These are phyloP conservation scores for Tethea ocularis DNA, from an alignment of 2,888 invertebrate species.

Conservation along the genomic window DNA sequence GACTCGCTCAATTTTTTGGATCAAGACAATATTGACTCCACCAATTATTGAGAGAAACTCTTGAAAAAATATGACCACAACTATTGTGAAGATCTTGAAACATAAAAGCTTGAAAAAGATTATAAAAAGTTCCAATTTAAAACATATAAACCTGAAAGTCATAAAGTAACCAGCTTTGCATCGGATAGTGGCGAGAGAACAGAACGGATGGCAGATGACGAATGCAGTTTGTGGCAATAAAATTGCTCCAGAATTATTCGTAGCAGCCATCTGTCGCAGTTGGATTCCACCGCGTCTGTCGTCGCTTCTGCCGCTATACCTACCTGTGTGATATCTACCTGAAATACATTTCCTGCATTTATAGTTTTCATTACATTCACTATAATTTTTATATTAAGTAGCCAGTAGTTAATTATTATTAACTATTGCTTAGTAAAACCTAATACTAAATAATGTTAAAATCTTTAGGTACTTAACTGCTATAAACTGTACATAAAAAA, in stretches of 20 bases:
- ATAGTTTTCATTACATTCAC: not conserved
- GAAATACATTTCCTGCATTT: constrained; percentile 14
- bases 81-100: not conserved
- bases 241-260: constrained; percentile 63
- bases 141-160: constrained; percentile 31
- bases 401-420: too few species aligned
- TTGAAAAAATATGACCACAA: too few species aligned
- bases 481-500: too few species aligned
- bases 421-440: too few species aligned
- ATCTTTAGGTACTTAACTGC: too few species aligned
- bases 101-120: not conserved
- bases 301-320: constrained; percentile 5
- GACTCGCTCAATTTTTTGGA: constrained; percentile 27
- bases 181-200: constrained; percentile 31
- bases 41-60: not conserved
- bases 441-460: too few species aligned
- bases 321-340: constrained; percentile 9
- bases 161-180: constrained; percentile 44
- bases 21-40: constrained; percentile 22
- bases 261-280: constrained; percentile 44
- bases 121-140: not conserved
- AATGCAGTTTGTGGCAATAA: constrained; percentile 59
- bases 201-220: constrained; percentile 45
- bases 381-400: too few species aligned
- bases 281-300: constrained; percentile 19